Percentiles rank a stretch among this genome's conserved stretches.
These are phyloP conservation scores for Ceuthmochares aereus DNA, from an alignment of 2,113 vertebrate genomes.

Conservation along the genomic window DNA sequence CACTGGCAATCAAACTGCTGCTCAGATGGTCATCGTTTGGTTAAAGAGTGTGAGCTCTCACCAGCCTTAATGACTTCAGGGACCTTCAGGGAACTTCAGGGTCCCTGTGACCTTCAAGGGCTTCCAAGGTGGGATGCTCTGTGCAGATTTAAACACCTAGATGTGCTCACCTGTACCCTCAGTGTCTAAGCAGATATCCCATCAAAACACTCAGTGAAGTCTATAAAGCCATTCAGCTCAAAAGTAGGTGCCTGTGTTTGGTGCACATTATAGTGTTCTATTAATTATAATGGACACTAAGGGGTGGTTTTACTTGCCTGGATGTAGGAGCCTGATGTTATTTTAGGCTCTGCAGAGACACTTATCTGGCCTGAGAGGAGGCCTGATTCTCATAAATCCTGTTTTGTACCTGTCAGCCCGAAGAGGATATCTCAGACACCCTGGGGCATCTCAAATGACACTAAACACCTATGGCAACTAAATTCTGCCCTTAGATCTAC, in stretches of 20 bases:
- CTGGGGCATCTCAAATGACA: neutral
- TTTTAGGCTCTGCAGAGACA: neutral
- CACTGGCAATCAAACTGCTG: neutral
- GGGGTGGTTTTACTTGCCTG: neutral
- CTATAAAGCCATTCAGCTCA: neutral
- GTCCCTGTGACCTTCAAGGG: neutral
- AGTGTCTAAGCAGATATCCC: neutral
- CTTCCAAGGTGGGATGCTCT: neutral
- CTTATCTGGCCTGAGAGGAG: neutral
- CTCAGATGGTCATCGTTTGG: neutral
- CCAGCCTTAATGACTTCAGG: neutral
- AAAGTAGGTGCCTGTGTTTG: neutral
- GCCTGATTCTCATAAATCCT: slow-evolving; percentile 5
- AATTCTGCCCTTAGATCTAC: neutral
- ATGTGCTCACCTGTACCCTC: neutral
- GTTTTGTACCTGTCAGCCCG: neutral
- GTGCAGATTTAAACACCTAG: neutral
- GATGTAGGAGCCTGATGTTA: neutral
- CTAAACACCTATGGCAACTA: neutral
- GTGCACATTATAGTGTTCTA: neutral
- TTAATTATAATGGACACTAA: neutral
- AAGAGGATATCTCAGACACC: neutral
- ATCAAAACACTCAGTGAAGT: neutral
- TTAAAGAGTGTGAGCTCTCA: neutral
- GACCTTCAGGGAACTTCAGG: neutral